Evolutionary conservation across 2,113 vertebrate genomes (phyloP).

Genomic region (Papio anubis): DNA sequence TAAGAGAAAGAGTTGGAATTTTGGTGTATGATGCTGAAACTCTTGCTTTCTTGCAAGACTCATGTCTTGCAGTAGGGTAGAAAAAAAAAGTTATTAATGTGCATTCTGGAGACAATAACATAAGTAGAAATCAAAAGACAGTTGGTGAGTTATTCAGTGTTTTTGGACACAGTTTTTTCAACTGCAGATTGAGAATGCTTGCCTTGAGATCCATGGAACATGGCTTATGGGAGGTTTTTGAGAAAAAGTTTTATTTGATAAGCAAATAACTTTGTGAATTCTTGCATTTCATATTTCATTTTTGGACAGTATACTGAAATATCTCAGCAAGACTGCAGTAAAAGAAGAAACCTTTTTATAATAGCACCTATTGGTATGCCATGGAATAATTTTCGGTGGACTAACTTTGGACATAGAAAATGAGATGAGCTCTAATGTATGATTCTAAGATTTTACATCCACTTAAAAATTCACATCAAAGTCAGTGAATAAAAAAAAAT

Average conservation of each 20-base stretch:
- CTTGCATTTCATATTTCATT: neutral
- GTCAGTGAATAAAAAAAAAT: neutral
- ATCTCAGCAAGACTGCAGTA: neutral
- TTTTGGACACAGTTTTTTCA: neutral
- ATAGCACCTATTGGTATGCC: neutral
- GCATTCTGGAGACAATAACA: neutral
- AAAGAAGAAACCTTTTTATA: neutral
- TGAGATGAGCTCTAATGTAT: neutral
- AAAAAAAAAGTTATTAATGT: neutral
- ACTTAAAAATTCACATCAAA: neutral
- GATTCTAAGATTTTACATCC: neutral
- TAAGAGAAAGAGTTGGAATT: neutral
- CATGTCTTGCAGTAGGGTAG: neutral
- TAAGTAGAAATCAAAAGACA: neutral
- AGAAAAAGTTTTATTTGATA: neutral
- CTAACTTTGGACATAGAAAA: neutral
- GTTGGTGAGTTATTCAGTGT: neutral
- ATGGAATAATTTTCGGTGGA: neutral
- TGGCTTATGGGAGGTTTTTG: neutral
- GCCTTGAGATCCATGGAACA: neutral
- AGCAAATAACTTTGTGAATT: neutral
- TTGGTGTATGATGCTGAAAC: neutral
- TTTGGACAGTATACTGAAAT: neutral
- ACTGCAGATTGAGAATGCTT: neutral
- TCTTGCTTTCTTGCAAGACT: neutral